These are phyloP conservation scores for Brassicogethes aeneus DNA, from an alignment of 2,888 invertebrate genomes.

Conservation along the genomic window DNA sequence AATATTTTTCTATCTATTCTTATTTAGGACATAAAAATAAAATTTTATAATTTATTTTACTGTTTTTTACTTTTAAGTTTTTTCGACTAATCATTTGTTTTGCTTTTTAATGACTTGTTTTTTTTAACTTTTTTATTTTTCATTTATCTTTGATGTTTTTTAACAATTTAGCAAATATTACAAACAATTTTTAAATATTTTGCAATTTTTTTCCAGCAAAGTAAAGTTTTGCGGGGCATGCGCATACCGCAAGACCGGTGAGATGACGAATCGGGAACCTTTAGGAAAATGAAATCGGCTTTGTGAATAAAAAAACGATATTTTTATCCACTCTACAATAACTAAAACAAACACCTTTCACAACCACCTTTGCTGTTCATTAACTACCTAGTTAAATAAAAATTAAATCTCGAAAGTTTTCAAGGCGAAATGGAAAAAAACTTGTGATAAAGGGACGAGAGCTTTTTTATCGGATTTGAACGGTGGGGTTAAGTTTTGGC, in stretches of 20 bases:
- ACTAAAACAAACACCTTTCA: no score
- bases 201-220: slow-evolving; percentile 52
- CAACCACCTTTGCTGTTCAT: slow-evolving; percentile 38
- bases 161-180: not conserved
- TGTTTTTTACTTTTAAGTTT: no score
- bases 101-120: no score
- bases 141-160: no score
- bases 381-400: no score
- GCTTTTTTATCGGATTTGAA: not conserved
- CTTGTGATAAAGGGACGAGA: no score
- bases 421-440: no score
- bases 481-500: not conserved
- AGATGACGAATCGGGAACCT: slow-evolving; percentile 27
- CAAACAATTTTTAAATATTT: slow-evolving; percentile 5
- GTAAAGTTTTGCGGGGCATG: slow-evolving; percentile 65
- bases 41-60: no score
- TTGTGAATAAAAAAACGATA: slow-evolving; percentile 14
- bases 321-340: slow-evolving; percentile 17
- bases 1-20: not conserved
- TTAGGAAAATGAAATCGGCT: slow-evolving; percentile 15
- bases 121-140: no score
- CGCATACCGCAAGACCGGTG: slow-evolving; percentile 67
- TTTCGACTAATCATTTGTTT: no score
- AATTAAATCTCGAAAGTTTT: no score
- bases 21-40: not conserved